Evolutionary conservation across 2,113 vertebrate species (phyloP), one percentile per base, ranked within the genome.

Genomic region (Melanocharis versteri): DNA sequence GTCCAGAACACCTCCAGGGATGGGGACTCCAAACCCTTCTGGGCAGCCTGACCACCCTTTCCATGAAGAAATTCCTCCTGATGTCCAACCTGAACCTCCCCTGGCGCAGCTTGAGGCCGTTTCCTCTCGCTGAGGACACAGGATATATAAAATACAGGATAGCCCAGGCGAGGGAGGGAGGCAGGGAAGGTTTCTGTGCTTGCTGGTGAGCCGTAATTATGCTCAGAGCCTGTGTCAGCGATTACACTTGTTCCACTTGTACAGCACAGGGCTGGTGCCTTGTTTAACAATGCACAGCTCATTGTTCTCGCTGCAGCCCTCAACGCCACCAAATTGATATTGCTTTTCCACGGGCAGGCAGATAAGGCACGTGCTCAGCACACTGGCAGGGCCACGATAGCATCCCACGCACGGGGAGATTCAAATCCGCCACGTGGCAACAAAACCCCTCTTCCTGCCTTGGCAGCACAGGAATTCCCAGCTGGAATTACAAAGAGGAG

Each of bases 261-360:
- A 85, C 81, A 58, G 94, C 86, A 37, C 44, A 1, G 93, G 86
- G 90, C 88, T 51, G 86, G 23, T 39, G 61, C 66, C 95, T 95
- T 96, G 97, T 96, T 97, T 93, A 95, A 97, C 96, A 96, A 96
- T 76, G 91, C 94, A 83, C 85, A 72, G 86, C 7, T 3, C 90
- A 93, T 96, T 97, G 96, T 97, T 95, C 94, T 90, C 19, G 1
- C 94, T 69, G 20, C 71, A 94, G 94, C 87, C 93, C 79, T 92
- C 72, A 86, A 53, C 35, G 2, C 61, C 80, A 54, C 96, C 76
- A 58, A 94, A 80, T 20, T 92, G 93, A 92, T 95, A 84, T 53
- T 89, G 93, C 94, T 95, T 93, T 60, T 95, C 23, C 87, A 89
- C 0, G 1, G 89, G 88, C 75, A 68, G 79, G 53, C 81, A 90